Base-by-base conservation (phyloP, 2,113 vertebrate genomes). In the Typhlomys cinereus region DNA sequence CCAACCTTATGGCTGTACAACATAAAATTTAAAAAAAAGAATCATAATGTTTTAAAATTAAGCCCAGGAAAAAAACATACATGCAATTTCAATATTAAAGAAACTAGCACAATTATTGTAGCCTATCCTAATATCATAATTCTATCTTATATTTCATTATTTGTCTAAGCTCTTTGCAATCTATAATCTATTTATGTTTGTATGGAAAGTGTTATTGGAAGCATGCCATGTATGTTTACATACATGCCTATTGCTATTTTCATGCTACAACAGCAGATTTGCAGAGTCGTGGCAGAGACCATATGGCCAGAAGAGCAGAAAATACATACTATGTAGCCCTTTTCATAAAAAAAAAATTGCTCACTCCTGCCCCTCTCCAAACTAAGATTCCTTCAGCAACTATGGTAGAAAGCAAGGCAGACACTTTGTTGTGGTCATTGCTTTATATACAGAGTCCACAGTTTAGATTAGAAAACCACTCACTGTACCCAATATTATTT, bases 311-410 rank as follows among this genome's bases (percentile, higher is more conserved):
- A 41, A 67, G 78, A 86, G 18, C 34, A 23, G 79, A 89, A 80
- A 89, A 89, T 80, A 23, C 0, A 14, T 85, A n/a, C 29, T 88
- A 2, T 83, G 78, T 92, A 59, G 15, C 36, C 44, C 15, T 64
- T 94, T 83, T 31, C 46, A 81, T n/a, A n/a, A n/a, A 39, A 80
- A 85, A 67, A 81, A 87, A 7, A 41, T 94, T 81, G 52, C 66
- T 70, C 20, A 81, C n/a, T 90, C 52, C 70, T 89, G 48, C 46
- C 18, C 31, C 25, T 88, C 78, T 91, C 52, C 89, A 73, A 89
- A 89, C 20, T 75, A 59, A 79, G 34, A 88, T 85, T 21, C 21
- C 17, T 88, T 86, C 62, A 86, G 3, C 39, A 90, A 78, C 66
- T 61, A 39, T 4, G 39, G 36, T 17, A 34, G 57, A 85, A 91